These are phyloP conservation scores for Eilema depressum DNA, from an alignment of 2,888 invertebrate genomes.

Conservation along the genomic window DNA sequence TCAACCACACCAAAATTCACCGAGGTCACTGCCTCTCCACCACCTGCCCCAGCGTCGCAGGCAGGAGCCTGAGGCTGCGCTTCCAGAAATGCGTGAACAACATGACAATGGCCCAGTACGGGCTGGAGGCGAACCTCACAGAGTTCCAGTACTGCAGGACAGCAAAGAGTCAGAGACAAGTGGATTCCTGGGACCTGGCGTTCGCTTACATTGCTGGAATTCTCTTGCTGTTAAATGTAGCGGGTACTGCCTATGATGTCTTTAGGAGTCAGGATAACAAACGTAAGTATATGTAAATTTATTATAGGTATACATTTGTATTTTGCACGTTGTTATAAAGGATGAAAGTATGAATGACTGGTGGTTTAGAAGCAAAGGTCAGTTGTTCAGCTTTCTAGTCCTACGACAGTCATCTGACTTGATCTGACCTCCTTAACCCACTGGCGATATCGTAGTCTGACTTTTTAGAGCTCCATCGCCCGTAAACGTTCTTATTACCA, in stretches of 20 bases:
- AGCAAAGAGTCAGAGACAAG: not conserved
- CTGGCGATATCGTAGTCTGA: no score
- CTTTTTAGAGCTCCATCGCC: no score
- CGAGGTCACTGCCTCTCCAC: slow-evolving; percentile 66
- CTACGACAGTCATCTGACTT: no score
- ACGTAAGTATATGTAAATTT: slow-evolving; percentile 45
- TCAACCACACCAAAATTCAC: slow-evolving; percentile 68
- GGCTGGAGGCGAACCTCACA: slow-evolving; percentile 55
- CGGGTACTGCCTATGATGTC: slow-evolving; percentile 65
- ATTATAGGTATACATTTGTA: no score
- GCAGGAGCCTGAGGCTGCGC: slow-evolving; percentile 35
- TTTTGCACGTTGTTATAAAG: no score
- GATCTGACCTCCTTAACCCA: no score
- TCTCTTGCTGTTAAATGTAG: slow-evolving; percentile 54
- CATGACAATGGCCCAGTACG: slow-evolving; percentile 46
- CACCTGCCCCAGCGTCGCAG: slow-evolving; percentile 53
- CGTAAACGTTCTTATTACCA: no score
- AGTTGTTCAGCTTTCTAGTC: no score
- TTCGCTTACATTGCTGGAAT: slow-evolving; percentile 47
- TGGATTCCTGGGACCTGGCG: slow-evolving; percentile 45
- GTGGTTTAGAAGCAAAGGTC: no score
- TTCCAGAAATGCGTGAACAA: slow-evolving; percentile 62
- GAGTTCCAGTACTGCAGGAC: slow-evolving; percentile 57
- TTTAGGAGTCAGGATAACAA: slow-evolving; percentile 39
- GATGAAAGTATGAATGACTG: no score